Conservation (phyloP, 2,888 invertebrate species). For the Linnaemya vulpina region DNA sequence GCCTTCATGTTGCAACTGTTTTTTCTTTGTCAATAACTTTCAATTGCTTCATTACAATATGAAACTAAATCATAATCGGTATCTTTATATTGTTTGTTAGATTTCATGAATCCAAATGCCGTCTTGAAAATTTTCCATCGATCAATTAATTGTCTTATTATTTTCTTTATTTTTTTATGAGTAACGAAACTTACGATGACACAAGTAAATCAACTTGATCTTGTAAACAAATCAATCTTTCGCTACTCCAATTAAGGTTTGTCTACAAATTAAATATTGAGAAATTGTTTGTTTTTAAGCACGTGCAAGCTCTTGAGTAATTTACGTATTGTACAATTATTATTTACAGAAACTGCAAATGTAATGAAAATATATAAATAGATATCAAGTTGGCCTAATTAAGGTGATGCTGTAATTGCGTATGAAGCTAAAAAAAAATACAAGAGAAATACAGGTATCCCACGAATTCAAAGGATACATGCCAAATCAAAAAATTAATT, state of each 20-base stretch:
- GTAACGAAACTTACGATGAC: conserved; percentile 22
- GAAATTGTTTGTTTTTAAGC: neutral
- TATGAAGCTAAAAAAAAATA: neutral
- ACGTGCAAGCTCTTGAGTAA: conserved; percentile 24
- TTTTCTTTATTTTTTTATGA: conserved; percentile 1
- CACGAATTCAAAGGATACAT: too few species aligned
- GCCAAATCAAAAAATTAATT: too few species aligned
- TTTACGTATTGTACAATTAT: neutral
- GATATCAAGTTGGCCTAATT: too few species aligned
- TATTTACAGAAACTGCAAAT: neutral
- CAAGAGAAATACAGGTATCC: neutral
- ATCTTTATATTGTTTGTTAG: too few species aligned
- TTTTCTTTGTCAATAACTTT: neutral
- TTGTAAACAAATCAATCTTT: conserved; percentile 55
- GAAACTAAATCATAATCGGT: neutral
- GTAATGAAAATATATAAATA: neutral
- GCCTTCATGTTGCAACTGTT: neutral
- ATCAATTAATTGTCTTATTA: conserved; percentile 34
- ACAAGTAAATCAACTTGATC: conserved; percentile 48
- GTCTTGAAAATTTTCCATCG: conserved; percentile 22
- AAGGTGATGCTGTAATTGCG: too few species aligned
- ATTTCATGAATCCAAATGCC: neutral
- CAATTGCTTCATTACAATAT: conserved; percentile 24
- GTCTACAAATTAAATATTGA: conserved; percentile 4
- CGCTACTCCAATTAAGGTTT: conserved; percentile 31